Percentiles rank a stretch among this genome's conserved stretches.
Evolutionary conservation across 23 tunicate genomes (phyloP).

Genomic region (Halocynthia roretzi): DNA sequence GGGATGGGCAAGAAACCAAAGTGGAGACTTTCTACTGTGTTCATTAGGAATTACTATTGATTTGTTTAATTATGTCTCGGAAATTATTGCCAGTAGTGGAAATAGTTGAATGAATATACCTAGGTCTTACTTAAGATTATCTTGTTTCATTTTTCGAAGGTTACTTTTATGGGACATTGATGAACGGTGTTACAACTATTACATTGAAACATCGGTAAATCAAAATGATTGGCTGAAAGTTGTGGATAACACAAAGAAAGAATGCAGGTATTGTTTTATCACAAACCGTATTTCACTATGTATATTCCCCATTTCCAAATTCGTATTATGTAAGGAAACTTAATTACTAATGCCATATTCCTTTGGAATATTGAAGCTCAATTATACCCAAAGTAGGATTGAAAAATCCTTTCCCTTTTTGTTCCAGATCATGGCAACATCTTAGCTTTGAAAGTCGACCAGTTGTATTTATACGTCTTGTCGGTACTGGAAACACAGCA

Average conservation of each 20-base stretch:
- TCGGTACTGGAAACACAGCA: slow-evolving; percentile 93
- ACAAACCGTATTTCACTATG: neutral
- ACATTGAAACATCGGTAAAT: slow-evolving; percentile 63
- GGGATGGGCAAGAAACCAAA: too few species aligned
- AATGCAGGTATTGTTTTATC: slow-evolving; percentile 28
- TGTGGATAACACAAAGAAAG: slow-evolving; percentile 75
- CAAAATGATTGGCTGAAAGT: slow-evolving; percentile 53
- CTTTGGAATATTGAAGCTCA: too few species aligned
- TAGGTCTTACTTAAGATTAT: too few species aligned
- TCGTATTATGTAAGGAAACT: neutral
- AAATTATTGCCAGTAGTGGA: too few species aligned
- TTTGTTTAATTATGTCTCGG: too few species aligned
- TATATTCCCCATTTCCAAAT: too few species aligned
- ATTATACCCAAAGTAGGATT: too few species aligned
- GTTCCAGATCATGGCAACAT: slow-evolving; percentile 62
- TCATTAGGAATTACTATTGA: too few species aligned
- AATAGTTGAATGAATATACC: too few species aligned
- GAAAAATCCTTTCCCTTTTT: too few species aligned
- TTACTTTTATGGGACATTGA: slow-evolving; percentile 91
- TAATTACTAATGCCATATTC: too few species aligned
- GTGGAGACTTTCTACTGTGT: too few species aligned
- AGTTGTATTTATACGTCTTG: slow-evolving; percentile 63
- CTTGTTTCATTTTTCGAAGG: neutral
- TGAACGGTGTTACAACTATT: slow-evolving; percentile 72
- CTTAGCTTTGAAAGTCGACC: slow-evolving; percentile 47